Evolutionary conservation across 2,113 vertebrate genomes (phyloP).

Genomic region (Pungitius pungitius): DNA sequence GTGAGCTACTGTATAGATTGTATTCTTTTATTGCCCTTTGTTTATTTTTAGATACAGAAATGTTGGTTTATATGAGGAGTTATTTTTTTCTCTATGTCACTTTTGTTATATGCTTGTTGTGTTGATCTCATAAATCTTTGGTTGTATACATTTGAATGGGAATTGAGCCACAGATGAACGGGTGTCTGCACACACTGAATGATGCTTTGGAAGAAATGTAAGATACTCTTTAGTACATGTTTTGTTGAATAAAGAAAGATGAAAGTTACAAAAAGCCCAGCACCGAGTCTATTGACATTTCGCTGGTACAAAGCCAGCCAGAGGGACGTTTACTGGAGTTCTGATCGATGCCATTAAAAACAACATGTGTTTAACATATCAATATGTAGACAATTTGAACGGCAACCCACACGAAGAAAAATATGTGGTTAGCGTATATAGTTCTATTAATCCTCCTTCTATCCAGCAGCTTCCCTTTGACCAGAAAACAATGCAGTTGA

Average conservation of each 20-base stretch:
- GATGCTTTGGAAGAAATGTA: slow-evolving; percentile 17
- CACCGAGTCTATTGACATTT: background rate
- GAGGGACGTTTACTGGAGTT: background rate
- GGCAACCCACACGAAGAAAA: background rate
- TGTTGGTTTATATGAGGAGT: slow-evolving; percentile 20
- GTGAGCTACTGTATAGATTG: slow-evolving; percentile 10
- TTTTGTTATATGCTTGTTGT: slow-evolving; percentile 37
- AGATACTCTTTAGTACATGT: slow-evolving; percentile 22
- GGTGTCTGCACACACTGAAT: slow-evolving; percentile 78
- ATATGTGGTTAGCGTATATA: background rate
- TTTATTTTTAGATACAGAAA: slow-evolving; percentile 22
- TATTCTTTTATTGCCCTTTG: slow-evolving; percentile 14
- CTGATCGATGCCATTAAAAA: background rate
- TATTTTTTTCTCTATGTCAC: background rate
- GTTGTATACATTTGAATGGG: slow-evolving; percentile 41
- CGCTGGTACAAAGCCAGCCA: background rate
- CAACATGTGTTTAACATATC: background rate
- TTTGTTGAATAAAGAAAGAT: slow-evolving; percentile 44
- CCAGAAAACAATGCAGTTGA: background rate
- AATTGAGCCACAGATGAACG: slow-evolving; percentile 54
- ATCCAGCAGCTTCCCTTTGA: background rate
- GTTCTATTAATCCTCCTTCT: background rate
- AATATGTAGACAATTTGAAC: background rate
- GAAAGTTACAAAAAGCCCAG: background rate
- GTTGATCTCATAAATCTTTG: slow-evolving; percentile 18